phyloP scores from a whole-genome alignment of 2,888 invertebrate species.

The Elegia similella region DNA sequence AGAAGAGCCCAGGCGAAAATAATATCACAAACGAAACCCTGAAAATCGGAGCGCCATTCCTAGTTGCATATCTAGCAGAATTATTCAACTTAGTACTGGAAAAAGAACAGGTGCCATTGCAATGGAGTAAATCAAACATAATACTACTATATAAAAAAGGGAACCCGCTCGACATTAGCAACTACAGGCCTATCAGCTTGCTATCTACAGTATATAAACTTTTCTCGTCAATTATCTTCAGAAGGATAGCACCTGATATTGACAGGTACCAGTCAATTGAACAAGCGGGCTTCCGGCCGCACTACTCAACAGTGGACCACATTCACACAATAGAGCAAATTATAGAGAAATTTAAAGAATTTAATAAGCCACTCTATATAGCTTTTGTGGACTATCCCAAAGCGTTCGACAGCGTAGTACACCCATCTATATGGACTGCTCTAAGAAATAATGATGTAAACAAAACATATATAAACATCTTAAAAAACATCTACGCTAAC shows the following conservation, averaged over 20 bases:
- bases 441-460: too few relatives aligned
- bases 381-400: too few relatives aligned
- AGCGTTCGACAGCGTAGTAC: too few relatives aligned
- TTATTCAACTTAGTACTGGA: background rate
- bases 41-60: background rate
- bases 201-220: background rate
- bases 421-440: too few relatives aligned
- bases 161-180: background rate
- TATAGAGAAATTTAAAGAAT: too few relatives aligned
- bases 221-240: background rate
- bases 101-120: too few relatives aligned
- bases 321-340: background rate
- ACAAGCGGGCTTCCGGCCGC: background rate
- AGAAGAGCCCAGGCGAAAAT: background rate
- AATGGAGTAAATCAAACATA: too few relatives aligned
- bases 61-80: background rate
- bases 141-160: background rate
- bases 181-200: background rate
- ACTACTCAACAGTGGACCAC: background rate
- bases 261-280: too few relatives aligned
- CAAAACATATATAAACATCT: background rate
- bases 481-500: constrained; percentile 7
- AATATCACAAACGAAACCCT: background rate
- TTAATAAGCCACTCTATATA: too few relatives aligned
- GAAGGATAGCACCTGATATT: background rate